Evolutionary conservation across 2,888 invertebrate species (phyloP), one percentile per base, ranked within the genome.

Genomic region (Andrena camellia): DNA sequence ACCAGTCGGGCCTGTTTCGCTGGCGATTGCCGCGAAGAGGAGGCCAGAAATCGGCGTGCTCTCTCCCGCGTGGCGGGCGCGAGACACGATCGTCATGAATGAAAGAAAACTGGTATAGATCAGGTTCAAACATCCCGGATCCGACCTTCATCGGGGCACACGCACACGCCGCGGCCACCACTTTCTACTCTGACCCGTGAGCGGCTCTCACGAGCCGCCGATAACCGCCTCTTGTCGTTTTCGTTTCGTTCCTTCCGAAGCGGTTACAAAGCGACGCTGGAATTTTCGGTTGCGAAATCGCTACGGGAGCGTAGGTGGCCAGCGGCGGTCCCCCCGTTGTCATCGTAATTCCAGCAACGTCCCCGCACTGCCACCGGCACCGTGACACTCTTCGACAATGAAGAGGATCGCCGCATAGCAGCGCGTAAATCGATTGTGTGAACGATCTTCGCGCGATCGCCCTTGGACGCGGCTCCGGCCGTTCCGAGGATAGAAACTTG

Each of bases 121-220:
- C 86, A 90, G 77, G 88, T 89, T 90, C 89, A 88, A 90, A 89
- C 90, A 91, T 93, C 93, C 94, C 93, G 94, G 93, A 94, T 93
- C 91, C 93, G 92, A 93, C 93, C 94, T 94, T 93, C 93, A 91
- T 91, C 90, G 91, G 78, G 86, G 63, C 88, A 84, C 86, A 84
- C 74, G 85, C 85, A 79, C 74, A 86, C 89, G 85, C 78, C 4
- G 87, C 86, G 84, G 68, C 88, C 90, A 92, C 90, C 94, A 94
- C 94, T 94, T 94, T 94, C 94, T 94, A 94, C 91, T 93, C 92
- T 93, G 93, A 93, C 94, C 93, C 92, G 87, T 57, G 85, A 89
- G 87, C 86, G 87, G 82, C 88, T 90, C 88, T 91, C 91, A 85
- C 88, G 72, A 60, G 31, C 78, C 69, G 60, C 10, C 86, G 86